phyloP scores from a whole-genome alignment of 92 coral and sea anemone species.

The Umimayanthus chanpuru region DNA sequence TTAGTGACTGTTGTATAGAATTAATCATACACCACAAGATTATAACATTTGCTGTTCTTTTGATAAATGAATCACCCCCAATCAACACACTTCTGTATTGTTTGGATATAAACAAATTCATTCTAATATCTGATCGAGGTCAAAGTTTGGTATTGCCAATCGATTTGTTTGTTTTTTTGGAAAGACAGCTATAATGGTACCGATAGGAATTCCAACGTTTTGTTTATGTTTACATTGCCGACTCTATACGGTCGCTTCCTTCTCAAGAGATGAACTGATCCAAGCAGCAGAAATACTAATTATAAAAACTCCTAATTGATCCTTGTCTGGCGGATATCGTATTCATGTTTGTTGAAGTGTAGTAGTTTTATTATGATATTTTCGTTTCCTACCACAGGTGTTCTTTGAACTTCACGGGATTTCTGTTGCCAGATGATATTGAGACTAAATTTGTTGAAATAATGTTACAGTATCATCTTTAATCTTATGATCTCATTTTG shows the following conservation, averaged over 20 bases:
- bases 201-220: background rate
- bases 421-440: no score
- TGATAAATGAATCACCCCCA: background rate
- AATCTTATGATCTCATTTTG: no score
- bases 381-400: background rate
- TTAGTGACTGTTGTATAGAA: no score
- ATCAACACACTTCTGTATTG: background rate
- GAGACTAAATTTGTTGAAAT: background rate
- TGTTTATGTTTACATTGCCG: background rate
- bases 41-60: background rate
- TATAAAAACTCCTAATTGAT: background rate
- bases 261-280: background rate
- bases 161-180: slow-evolving; percentile 34
- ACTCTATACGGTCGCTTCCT: background rate
- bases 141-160: background rate
- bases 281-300: background rate
- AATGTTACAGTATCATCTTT: no score
- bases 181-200: no score
- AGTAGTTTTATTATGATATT: background rate
- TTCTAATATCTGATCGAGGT: slow-evolving; percentile 4
- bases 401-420: background rate
- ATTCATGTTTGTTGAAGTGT: background rate
- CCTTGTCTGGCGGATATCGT: background rate
- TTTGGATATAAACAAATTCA: background rate
- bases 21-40: background rate